Conservation (phyloP, 2,888 invertebrate genomes). For the Tachina lurida region DNA sequence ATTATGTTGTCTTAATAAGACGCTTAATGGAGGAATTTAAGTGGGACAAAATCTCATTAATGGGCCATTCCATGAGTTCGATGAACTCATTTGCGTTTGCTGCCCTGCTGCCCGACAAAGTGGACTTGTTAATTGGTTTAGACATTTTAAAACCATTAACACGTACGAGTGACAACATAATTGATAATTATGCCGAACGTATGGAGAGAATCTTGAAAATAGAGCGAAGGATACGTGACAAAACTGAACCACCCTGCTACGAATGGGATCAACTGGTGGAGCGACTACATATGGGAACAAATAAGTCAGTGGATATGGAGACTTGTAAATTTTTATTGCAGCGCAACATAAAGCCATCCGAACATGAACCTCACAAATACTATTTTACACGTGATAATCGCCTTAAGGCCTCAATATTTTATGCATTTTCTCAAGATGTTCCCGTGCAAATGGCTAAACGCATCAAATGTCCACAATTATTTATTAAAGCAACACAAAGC, state of each 20-base stretch:
- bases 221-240: conserved; percentile 79
- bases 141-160: conserved; percentile 80
- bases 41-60: conserved; percentile 87
- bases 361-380: conserved; percentile 85
- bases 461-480: conserved; percentile 86
- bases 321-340: conserved; percentile 84
- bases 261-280: conserved; percentile 86
- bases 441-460: conserved; percentile 84
- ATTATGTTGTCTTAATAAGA: conserved; percentile 83
- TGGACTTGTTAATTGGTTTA: conserved; percentile 80
- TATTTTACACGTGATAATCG: conserved; percentile 87
- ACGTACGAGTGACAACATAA: conserved; percentile 73
- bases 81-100: conserved; percentile 86
- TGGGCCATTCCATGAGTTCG: conserved; percentile 88
- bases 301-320: conserved; percentile 85
- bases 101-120: conserved; percentile 85
- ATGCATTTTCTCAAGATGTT: conserved; percentile 82
- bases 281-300: conserved; percentile 84
- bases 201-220: conserved; percentile 82
- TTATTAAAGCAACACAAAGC: conserved; percentile 85
- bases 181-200: conserved; percentile 81
- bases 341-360: conserved; percentile 85
- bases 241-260: conserved; percentile 86
- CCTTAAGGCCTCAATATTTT: conserved; percentile 83
- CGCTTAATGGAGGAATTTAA: conserved; percentile 86